Conservation (phyloP, 2,113 vertebrate genomes). For the Leucopternis melanops region DNA sequence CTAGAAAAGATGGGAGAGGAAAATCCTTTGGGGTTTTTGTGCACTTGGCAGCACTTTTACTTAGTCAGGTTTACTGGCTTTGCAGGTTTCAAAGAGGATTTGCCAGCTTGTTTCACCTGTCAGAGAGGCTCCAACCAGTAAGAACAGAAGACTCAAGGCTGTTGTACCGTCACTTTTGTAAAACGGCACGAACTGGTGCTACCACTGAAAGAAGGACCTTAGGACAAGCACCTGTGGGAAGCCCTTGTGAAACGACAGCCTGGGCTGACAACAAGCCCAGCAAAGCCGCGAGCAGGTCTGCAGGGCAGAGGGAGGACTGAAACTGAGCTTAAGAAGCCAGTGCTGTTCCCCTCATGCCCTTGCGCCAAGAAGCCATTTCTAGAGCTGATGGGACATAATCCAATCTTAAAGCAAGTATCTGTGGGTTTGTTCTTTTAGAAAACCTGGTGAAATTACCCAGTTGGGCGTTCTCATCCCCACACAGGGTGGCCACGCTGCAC, state of each 20-base stretch:
- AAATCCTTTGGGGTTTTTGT: neutral
- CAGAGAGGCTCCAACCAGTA: neutral
- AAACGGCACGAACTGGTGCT: neutral
- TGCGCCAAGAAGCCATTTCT: neutral
- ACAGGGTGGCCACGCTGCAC: accelerated
- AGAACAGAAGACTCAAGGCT: neutral
- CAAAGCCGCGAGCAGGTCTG: neutral
- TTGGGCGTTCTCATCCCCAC: neutral
- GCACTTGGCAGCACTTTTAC: neutral
- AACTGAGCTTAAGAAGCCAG: neutral
- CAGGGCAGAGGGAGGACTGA: neutral
- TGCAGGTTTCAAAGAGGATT: neutral
- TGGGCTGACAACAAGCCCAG: neutral
- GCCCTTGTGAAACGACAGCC: neutral
- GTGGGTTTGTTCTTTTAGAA: neutral
- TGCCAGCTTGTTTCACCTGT: neutral
- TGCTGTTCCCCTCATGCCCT: neutral
- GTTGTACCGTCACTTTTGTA: neutral
- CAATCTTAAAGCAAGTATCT: neutral
- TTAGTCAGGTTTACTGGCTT: neutral
- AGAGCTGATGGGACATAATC: neutral
- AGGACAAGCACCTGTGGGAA: neutral
- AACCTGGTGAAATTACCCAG: neutral
- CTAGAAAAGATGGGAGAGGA: neutral
- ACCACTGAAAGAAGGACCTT: neutral